Evolutionary conservation across 2,888 invertebrate genomes (phyloP), one percentile per base, ranked within the genome.

Genomic region (Scaptomyza tumidula): DNA sequence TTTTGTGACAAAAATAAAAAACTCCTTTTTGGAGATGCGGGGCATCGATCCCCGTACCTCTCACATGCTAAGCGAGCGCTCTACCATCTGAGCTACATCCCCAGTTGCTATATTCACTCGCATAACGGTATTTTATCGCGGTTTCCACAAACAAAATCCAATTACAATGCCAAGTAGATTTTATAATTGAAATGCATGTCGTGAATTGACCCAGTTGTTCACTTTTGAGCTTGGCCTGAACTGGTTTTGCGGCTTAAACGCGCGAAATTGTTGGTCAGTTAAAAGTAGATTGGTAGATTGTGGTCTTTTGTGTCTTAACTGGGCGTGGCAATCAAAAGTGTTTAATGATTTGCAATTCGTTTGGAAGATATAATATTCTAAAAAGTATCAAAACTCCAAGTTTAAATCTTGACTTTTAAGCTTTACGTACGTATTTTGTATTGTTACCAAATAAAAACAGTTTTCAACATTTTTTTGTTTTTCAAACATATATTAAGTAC

Each of bases 11-110:
- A 55, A 35, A 27, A 41, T 7, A 59, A 29, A 68, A 76, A 43
- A 69, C 16, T 41, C 16, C 41, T 16, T 58, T 14, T 27, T 60
- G 91, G 91, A 91, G 91, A 91, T 91, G 91, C 91, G 89, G 91
- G 91, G 91, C 86, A 91, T 91, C 86, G 91, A 91, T 91, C 91
- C 91, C 91, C 91, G 91, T 91, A 91, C 91, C 91, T 91, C 91
- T 91, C 91, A 91, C 90, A 90, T 91, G 92, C 91, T 91, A 91
- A 91, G 91, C 91, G 91, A 91, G 91, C 91, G 91, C 91, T 91
- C 91, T 91, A 91, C 91, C 91, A 91, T 91, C 91, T 91, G 91
- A 91, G 91, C 91, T 91, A 91, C 91, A 91, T 91, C 91, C 91
- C 91, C 91, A 27, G 71, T 33, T 67, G 39, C 5, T 14, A 1